A percentile compares a stretch with the other conserved stretches of the same genome.
Evolutionary conservation across 2,113 vertebrate species (phyloP).

Genomic region (Salvelinus fontinalis): DNA sequence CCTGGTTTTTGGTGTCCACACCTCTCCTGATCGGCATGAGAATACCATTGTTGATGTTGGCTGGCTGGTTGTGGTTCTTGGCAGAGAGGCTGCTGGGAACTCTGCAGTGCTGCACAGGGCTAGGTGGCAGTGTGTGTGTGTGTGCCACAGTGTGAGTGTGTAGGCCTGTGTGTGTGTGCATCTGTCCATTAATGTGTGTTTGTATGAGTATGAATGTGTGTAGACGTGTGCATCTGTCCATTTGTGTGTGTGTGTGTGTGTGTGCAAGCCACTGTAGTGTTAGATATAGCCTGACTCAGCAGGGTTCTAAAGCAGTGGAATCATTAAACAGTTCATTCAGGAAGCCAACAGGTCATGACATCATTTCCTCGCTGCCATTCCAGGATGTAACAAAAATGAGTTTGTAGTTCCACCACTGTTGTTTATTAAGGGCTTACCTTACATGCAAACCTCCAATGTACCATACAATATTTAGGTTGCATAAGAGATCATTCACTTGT

Average conservation of each 20-base stretch:
- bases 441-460: background rate
- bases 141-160: background rate
- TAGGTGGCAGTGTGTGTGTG: slow-evolving; percentile 8
- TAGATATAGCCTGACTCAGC: slow-evolving; percentile 37
- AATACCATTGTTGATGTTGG: slow-evolving; percentile 50
- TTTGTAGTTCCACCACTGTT: slow-evolving; percentile 51
- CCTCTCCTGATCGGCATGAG: background rate
- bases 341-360: slow-evolving; percentile 76
- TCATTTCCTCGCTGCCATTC: slow-evolving; percentile 70
- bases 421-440: background rate
- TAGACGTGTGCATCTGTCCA: too few relatives aligned
- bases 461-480: background rate
- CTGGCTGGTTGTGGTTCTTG: slow-evolving; percentile 35
- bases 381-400: slow-evolving; percentile 63
- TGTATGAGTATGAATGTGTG: too few relatives aligned
- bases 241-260: too few relatives aligned
- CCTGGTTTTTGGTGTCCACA: background rate
- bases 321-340: slow-evolving; percentile 76
- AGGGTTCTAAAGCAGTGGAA: slow-evolving; percentile 35
- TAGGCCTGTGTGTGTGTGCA: background rate
- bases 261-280: background rate
- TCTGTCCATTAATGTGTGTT: background rate
- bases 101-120: slow-evolving; percentile 30
- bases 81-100: slow-evolving; percentile 47
- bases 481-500: background rate